Evolutionary conservation across 2,113 vertebrate species (phyloP), one percentile per base, ranked within the genome.

Genomic region (Strix aluco): DNA sequence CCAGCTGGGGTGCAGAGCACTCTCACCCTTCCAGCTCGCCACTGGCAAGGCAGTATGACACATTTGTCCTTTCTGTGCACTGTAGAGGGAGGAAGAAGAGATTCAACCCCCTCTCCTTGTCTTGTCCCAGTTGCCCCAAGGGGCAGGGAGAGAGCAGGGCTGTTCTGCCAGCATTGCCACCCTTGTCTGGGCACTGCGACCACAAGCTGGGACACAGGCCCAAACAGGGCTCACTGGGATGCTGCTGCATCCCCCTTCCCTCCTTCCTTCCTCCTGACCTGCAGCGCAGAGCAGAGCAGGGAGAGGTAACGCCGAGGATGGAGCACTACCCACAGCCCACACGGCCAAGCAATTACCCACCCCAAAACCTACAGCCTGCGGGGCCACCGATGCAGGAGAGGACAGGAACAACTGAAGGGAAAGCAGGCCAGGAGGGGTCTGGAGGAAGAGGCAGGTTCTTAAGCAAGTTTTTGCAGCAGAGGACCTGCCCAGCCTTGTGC

Each of bases 231-330:
- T 38, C 58, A 4, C 44, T 5, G 62, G 61, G 82, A 65, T 74
- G 42, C 40, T n/a, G 11, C 42, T 21, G 40, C 91, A 58, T 22
- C 74, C 36, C 79, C 22, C 10, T 15, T 38, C 55, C 26, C 36
- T 27, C 73, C 10, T 47, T 27, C 73, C 10, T 47, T 11, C 44
- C 16, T 18, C 44, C 44, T 44, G 2, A 36, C 30, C 44, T 8
- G 13, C 54, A 29, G 69, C 4, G 0, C 0, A 15, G 47, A 66
- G 52, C 88, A 13, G 51, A 16, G 51, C 47, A 18, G 23, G 57
- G 40, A 22, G 21, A 71, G 9, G 19, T 0, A 13, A 30, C 1
- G 0, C 38, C 1, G n/a, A 7, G 22, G 42, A 25, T 1, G 11
- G 57, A 81, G 10, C 26, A 0, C 15, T 16, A 11, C 46, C 66